Conservation (phyloP, 2,797 vertebrate species). For the Thunnus albacares region DNA sequence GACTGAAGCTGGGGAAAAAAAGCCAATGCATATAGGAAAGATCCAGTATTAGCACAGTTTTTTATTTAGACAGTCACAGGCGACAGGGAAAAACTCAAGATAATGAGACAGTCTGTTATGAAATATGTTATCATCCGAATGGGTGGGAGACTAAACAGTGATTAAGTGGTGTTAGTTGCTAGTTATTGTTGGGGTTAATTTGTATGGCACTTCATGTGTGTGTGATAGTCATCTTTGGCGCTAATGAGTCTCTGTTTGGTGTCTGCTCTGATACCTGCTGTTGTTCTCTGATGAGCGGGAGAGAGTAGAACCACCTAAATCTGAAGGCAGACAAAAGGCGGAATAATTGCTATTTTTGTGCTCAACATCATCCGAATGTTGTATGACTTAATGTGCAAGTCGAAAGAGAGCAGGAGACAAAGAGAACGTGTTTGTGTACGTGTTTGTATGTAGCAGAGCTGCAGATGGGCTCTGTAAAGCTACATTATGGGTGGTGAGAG, state of each 20-base stretch:
- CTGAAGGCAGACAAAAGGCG: conserved; percentile 34
- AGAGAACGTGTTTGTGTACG: conserved; percentile 11
- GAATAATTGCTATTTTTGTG: conserved; percentile 54
- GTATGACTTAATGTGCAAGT: conserved; percentile 16
- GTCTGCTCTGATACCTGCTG: conserved; percentile 80
- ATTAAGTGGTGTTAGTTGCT: conserved; percentile 84
- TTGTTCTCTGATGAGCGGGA: conserved; percentile 56
- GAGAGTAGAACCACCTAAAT: conserved; percentile 53
- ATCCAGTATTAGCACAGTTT: not conserved
- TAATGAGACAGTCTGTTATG: conserved; percentile 6
- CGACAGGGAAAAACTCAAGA: conserved; percentile 1
- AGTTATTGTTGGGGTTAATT: conserved; percentile 87
- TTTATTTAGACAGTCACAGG: conserved; percentile 20
- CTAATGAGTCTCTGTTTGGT: conserved; percentile 86
- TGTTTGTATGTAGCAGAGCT: conserved; percentile 10
- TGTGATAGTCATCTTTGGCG: conserved; percentile 81
- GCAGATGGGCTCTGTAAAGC: conserved; percentile 43
- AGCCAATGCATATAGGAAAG: conserved; percentile 8
- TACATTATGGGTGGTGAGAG: conserved; percentile 33
- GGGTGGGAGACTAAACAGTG: conserved; percentile 63
- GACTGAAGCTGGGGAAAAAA: not conserved
- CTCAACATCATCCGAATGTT: conserved; percentile 35
- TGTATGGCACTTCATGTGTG: conserved; percentile 79
- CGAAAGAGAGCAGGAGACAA: conserved; percentile 28
- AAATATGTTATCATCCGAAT: conserved; percentile 30